phyloP scores from a whole-genome alignment of 2,113 vertebrate genomes.

The Cebidichthys violaceus region DNA sequence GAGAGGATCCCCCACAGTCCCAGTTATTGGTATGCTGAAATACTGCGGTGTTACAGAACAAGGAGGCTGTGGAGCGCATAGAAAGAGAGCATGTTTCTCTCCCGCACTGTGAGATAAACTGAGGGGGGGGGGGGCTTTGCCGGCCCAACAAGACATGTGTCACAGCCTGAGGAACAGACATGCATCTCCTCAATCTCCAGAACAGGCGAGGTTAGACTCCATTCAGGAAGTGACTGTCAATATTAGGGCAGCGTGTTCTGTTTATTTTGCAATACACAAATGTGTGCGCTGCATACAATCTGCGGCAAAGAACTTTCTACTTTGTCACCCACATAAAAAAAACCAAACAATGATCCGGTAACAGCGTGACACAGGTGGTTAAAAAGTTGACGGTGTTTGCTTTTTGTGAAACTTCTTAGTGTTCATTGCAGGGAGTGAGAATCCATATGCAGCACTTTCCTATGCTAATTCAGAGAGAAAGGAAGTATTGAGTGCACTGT shows the following conservation, averaged over 20 bases:
- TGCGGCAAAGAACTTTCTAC: slow-evolving; percentile 19
- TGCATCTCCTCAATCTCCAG: slow-evolving; percentile 53
- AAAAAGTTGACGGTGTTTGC: slow-evolving; percentile 49
- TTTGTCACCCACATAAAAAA: slow-evolving; percentile 21
- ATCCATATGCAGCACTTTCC: slow-evolving; percentile 37
- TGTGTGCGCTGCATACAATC: slow-evolving; percentile 13
- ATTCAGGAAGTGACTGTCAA: slow-evolving; percentile 54
- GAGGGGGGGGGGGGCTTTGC: slow-evolving; percentile 28
- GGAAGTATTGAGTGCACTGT: slow-evolving; percentile 33
- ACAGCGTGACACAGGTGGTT: slow-evolving; percentile 35
- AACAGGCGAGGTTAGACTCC: slow-evolving; percentile 44
- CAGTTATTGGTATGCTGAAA: slow-evolving; percentile 80
- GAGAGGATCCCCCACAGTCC: slow-evolving; percentile 67
- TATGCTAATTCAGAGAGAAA: slow-evolving; percentile 52
- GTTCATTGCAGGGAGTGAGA: slow-evolving; percentile 22
- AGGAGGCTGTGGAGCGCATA: slow-evolving; percentile 76
- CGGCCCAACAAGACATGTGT: slow-evolving; percentile 76
- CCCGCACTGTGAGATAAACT: slow-evolving; percentile 48
- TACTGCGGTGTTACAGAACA: slow-evolving; percentile 71
- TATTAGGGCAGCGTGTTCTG: slow-evolving; percentile 48
- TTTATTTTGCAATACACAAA: slow-evolving; percentile 57
- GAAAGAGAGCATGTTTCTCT: slow-evolving; percentile 72
- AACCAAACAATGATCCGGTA: slow-evolving; percentile 18
- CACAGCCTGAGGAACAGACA: slow-evolving; percentile 68
- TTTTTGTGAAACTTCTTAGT: slow-evolving; percentile 56